Base-by-base conservation (phyloP, 2,888 invertebrate genomes). In the Strigamia maritima region DNA sequence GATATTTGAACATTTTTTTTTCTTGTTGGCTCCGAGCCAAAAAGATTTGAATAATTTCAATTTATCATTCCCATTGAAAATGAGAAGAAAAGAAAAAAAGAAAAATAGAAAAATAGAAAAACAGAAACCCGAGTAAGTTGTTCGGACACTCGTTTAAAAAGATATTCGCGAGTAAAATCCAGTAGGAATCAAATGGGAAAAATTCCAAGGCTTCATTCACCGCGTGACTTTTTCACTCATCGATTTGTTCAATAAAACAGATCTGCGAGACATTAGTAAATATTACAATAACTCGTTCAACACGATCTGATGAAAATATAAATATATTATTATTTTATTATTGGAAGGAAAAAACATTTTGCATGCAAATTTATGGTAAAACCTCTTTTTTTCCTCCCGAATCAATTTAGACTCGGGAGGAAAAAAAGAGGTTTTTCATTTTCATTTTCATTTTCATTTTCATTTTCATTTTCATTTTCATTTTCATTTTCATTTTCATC, bases 21-120 rank as follows among this genome's bases (percentile, higher is more conserved):
- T 44, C 3, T n/a, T 19, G n/a, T 54, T 54, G 54, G 54, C 54
- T 19, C 19, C 22, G 54, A n/a, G 54, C 54, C 54, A 54, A 22
- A 54, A 54, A 54, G 54, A 54, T 54, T 54, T 54, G 54, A 54
- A 54, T 54, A 54, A 54, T 54, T 54, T 54, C 54, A 54, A 54
- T 54, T 54, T 54, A 54, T 54, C 54, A 54, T 54, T 54, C 6
- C 22, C 22, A 54, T 22, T 22, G 22, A 54, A 54, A 54, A 54
- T 3, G 22, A 44, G 4, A 54, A 54, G 22, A n/a, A 49, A 49
- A 16, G n/a, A 19, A 31, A 31, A 2, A 7, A 31, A 31, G 49
- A 49, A 49, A 49, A 54, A n/a, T 7, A 44, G 14, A 54, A 35
- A 35, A 54, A 19, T n/a, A n/a, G n/a, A 19, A 54, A 22, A 54